Evolutionary conservation across 2,797 vertebrate genomes (phyloP).

Genomic region (Rhincodon typus): DNA sequence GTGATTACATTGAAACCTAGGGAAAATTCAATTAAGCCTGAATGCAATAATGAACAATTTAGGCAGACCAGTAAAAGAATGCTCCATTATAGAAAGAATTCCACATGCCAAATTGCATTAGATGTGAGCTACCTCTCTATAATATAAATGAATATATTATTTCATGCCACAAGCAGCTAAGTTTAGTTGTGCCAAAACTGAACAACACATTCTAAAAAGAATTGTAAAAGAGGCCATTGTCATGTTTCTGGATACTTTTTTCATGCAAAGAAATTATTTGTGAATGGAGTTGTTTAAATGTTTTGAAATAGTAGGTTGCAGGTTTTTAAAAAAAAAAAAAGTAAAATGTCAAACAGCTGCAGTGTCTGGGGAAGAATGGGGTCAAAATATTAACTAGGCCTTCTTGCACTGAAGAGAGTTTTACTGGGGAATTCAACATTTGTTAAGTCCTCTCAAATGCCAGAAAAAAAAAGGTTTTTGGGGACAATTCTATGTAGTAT

Average conservation of each 20-base stretch:
- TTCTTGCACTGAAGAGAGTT: neutral
- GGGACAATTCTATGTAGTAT: neutral
- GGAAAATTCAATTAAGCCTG: neutral
- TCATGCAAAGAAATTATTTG: neutral
- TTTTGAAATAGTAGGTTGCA: neutral
- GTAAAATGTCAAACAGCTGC: neutral
- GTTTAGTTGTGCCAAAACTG: neutral
- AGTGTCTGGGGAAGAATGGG: neutral
- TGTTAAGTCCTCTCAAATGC: neutral
- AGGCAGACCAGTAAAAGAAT: neutral
- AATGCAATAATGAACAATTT: neutral
- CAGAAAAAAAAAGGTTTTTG: neutral
- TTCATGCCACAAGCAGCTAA: neutral
- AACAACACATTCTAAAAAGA: neutral
- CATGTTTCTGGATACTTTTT: neutral
- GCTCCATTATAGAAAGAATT: neutral
- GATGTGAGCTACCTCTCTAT: neutral
- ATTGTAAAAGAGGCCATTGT: neutral
- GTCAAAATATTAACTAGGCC: neutral
- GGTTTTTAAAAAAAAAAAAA: neutral
- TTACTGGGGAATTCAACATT: neutral
- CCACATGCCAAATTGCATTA: neutral
- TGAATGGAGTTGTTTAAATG: too few relatives aligned
- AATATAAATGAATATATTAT: neutral
- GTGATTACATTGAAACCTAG: too few relatives aligned